These are phyloP conservation scores for Rynchops niger DNA, from an alignment of 2,113 vertebrate genomes.

Conservation along the genomic window DNA sequence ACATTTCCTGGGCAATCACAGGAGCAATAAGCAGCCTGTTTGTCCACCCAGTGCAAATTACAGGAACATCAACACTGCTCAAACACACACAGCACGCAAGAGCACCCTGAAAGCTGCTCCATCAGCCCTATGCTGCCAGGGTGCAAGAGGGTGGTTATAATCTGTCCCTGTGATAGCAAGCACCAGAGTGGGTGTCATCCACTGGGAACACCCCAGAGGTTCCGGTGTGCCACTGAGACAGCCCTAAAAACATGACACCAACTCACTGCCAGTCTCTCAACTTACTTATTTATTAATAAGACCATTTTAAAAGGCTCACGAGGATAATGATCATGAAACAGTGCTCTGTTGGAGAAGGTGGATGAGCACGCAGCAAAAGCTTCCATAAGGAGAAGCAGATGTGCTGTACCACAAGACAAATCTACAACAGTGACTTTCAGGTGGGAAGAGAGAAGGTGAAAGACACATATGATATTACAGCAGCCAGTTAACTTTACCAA, in stretches of 20 bases:
- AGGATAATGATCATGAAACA: accelerated
- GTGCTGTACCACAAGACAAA: background rate
- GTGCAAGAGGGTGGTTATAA: background rate
- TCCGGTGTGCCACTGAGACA: background rate
- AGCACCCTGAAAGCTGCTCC: background rate
- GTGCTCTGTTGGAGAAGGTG: background rate
- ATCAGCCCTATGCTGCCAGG: background rate
- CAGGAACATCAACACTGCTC: background rate
- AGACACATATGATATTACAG: background rate
- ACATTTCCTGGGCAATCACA: conserved; percentile 54
- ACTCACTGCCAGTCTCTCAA: background rate
- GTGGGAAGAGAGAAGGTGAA: background rate
- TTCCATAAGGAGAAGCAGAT: background rate
- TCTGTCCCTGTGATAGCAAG: background rate
- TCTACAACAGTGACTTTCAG: background rate
- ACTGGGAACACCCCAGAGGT: background rate
- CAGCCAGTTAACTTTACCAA: background rate
- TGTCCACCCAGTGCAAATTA: conserved; percentile 22
- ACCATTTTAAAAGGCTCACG: background rate
- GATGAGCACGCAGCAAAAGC: background rate
- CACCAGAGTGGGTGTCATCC: accelerated
- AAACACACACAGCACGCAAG: background rate
- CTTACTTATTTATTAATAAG: background rate
- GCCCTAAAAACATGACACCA: background rate
- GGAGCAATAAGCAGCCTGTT: conserved; percentile 41